Base-by-base conservation (phyloP, 2,113 vertebrate species). In the Phycodurus eques region DNA sequence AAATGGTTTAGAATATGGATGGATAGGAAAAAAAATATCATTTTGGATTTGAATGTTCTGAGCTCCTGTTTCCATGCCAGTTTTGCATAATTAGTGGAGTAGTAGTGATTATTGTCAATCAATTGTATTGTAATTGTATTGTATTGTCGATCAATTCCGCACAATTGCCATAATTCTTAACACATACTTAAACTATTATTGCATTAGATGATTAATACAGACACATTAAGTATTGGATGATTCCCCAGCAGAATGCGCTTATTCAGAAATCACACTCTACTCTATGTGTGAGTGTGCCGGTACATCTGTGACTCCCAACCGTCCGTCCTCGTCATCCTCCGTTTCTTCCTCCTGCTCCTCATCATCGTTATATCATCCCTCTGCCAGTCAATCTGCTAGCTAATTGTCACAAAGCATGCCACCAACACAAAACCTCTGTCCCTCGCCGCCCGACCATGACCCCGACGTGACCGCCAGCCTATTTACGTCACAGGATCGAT, bases 231-330 rank as follows among this genome's bases (percentile, higher is more conserved):
- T 68, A 20, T 67, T 73, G 75, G 65, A 78, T 70, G 8, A 2
- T 78, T 79, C 86, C 71, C 69, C 78, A 81, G 42, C 85, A 82
- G 80, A 87, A 87, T 84, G 84, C 83, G 87, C 86, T 85, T 85
- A 81, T 88, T 90, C 84, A 85, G 82, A 89, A 78, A 80, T 88
- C 82, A 81, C 87, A 87, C 83, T 81, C 68, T 15, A 51, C 35
- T 54, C 43, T 66, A 78, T 61, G 83, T 86, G 80, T 78, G 84
- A 88, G 76, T 69, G 78, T 77, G 67, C 73, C 61, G 66, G 73
- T 81, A 71, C 86, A 90, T 87, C 87, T 88, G 84, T 80, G 76
- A 73, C 60, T 68, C 43, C 22, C 6, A 47, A 27, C 47, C 74
- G 44, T 70, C 70, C 65, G 43, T 78, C 87, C 68, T 85, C 79